Percentiles rank a stretch among this genome's conserved stretches.
Evolutionary conservation across 2,113 vertebrate species (phyloP).

Genomic region (Oceanites oceanicus): DNA sequence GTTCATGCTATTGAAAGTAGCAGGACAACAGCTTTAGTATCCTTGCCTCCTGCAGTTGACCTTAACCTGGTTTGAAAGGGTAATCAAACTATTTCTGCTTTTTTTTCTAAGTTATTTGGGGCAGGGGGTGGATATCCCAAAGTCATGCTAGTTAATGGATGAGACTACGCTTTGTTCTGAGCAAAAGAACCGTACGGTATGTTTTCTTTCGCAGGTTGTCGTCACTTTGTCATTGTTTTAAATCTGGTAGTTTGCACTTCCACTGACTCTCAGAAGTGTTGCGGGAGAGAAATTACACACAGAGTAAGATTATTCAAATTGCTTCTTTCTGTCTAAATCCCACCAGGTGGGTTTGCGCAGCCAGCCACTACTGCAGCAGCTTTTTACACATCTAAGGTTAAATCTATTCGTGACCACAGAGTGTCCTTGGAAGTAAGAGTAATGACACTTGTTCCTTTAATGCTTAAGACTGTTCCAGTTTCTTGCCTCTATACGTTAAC

Average conservation of each 20-base stretch:
- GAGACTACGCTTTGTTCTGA: not conserved
- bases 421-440: not conserved
- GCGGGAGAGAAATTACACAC: not conserved
- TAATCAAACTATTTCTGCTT: not conserved
- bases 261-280: not conserved
- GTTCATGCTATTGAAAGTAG: not conserved
- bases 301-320: not conserved
- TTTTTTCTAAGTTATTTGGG: not conserved
- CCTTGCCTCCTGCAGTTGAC: not conserved
- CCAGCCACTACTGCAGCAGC: not conserved
- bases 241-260: not conserved
- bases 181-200: accelerated
- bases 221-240: not conserved
- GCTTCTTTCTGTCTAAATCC: not conserved
- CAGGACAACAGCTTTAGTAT: not conserved
- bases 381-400: not conserved
- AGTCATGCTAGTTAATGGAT: not conserved
- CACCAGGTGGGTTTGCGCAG: not conserved
- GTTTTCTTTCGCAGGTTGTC: not conserved
- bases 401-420: not conserved
- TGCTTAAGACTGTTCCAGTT: not conserved
- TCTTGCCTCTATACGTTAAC: not conserved
- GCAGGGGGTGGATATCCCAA: too few species aligned
- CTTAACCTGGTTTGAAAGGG: not conserved
- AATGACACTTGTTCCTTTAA: not conserved